Conservation (phyloP, 2,113 vertebrate species). For the pig (Sus scrofa) region T2T-Sscrofa CM000827.6:102535501-102536000, state of each 20-base stretch:
- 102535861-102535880: not conserved
- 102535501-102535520: not conserved
- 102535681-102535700: not conserved
- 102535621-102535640: not conserved
- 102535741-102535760: not conserved
- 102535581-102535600: not conserved
- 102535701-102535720: not conserved
- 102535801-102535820: not conserved
- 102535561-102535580: slow-evolving; percentile 20
- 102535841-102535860: slow-evolving; percentile 15
- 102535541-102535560: not conserved
- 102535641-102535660: not conserved
- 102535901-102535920: not conserved
- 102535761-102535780: not conserved
- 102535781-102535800: not conserved
- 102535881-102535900: not conserved
- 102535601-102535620: not conserved
- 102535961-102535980: not conserved
- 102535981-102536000: not conserved
- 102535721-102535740: not conserved
- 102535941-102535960: not conserved
- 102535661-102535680: not conserved
- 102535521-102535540: not conserved
- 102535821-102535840: not conserved
- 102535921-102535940: not conserved